Percentiles rank a stretch among this genome's conserved stretches.
Evolutionary conservation across 2,113 vertebrate genomes (phyloP).

Genomic region (Pelusios castaneus): DNA sequence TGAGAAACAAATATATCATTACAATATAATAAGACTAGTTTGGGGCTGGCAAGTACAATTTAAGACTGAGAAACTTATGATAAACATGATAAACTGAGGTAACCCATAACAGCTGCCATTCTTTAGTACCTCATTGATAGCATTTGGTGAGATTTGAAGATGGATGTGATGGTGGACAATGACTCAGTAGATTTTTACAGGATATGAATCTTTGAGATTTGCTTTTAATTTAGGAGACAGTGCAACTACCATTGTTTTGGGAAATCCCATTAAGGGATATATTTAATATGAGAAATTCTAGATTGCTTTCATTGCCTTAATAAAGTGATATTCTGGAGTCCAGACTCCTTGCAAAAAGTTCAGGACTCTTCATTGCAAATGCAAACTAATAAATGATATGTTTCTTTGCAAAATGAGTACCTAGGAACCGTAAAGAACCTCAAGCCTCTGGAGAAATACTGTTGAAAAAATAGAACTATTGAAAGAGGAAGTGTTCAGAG

Average conservation of each 20-base stretch:
- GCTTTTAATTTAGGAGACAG: not conserved
- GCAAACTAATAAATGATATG: no score
- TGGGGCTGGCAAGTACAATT: no score
- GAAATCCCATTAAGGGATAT: not conserved
- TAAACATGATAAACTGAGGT: not conserved
- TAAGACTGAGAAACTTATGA: not conserved
- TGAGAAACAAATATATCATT: not conserved
- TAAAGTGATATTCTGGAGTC: not conserved
- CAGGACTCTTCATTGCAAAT: no score
- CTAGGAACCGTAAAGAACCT: not conserved
- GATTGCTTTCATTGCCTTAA: not conserved
- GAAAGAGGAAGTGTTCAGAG: not conserved
- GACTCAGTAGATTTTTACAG: not conserved
- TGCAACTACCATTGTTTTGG: not conserved
- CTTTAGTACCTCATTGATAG: not conserved
- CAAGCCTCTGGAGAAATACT: not conserved
- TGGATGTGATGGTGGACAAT: not conserved
- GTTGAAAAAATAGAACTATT: no score
- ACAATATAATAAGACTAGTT: not conserved
- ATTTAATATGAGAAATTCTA: not conserved
- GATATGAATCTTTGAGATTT: not conserved
- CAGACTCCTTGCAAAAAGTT: not conserved
- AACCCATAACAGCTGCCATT: not conserved
- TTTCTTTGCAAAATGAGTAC: no score
- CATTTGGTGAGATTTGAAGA: not conserved